Conservation (phyloP, 2,888 invertebrate genomes). For the Tetanocera ferruginea region DNA sequence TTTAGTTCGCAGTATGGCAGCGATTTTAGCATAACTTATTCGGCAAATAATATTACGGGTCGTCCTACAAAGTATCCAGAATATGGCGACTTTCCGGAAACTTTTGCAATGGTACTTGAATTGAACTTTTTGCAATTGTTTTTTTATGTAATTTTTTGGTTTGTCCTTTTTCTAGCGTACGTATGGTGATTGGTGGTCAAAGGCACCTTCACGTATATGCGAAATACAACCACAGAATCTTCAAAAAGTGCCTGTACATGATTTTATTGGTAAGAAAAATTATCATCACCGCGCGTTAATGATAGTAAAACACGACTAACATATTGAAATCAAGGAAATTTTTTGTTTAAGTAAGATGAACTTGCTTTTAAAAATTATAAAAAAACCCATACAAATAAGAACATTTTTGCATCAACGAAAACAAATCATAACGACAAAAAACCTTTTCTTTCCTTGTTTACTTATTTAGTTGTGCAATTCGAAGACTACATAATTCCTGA, state of each 20-base stretch:
- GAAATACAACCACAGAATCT: slow-evolving; percentile 83
- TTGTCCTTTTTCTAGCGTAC: slow-evolving; percentile 75
- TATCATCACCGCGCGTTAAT: too few relatives aligned
- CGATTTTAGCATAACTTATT: slow-evolving; percentile 88
- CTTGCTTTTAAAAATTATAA: too few relatives aligned
- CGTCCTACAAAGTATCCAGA: slow-evolving; percentile 87
- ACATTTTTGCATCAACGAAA: too few relatives aligned
- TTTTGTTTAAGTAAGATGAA: too few relatives aligned
- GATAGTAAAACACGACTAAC: too few relatives aligned
- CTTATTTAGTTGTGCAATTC: slow-evolving; percentile 62
- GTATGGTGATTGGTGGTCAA: slow-evolving; percentile 88
- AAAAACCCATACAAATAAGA: too few relatives aligned
- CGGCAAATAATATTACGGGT: slow-evolving; percentile 88
- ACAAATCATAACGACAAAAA: too few relatives aligned
- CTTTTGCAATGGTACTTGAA: slow-evolving; percentile 86
- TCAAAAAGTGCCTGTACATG: slow-evolving; percentile 78
- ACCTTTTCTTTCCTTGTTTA: neutral
- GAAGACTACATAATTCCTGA: slow-evolving; percentile 68
- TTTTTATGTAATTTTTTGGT: slow-evolving; percentile 7
- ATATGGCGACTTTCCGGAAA: slow-evolving; percentile 92
- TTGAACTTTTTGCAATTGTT: neutral
- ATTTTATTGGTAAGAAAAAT: slow-evolving; percentile 79
- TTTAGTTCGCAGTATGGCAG: slow-evolving; percentile 94
- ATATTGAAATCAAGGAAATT: too few relatives aligned
- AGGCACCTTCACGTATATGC: slow-evolving; percentile 78